Base-by-base conservation (phyloP, 1,140 invertebrate genomes). In the Pogonognathellus flavescens region DNA sequence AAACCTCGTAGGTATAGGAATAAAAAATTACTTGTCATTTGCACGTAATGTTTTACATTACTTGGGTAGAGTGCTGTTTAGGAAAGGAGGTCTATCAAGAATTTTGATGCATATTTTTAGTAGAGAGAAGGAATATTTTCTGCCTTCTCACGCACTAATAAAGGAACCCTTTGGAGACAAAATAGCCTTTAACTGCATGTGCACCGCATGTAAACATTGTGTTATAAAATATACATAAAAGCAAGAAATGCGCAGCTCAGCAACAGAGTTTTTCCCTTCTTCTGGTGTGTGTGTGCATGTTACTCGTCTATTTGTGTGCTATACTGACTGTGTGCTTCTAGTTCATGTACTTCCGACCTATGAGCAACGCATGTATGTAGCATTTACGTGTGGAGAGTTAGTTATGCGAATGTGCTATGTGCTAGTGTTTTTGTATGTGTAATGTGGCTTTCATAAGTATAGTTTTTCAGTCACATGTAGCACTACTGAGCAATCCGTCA, bases 221-320 rank as follows among this genome's bases (percentile, higher is more conserved):
- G 9, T 76, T 49, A 76, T 76, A 76, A 76, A 76, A 49, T 76
- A 76, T 76, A 76, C 70, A 76, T 76, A 31, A 76, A 76, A 41
- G 25, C 49, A 50, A 31, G 41, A 76, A 76, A 76, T 76, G 25
- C 70, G 18, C 8, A 62, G 18, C 9, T 18, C 70, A 76, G 70
- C 70, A 76, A 76, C 70, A 76, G 70, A 76, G 41, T 76, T 76
- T 76, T 50, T 57, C 53, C 53, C 14, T 70, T 70, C 25, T 49
- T 31, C 9, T 31, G 31, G 49, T 1, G 13, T 76, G 25, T 13
- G 25, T 22, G 13, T 66, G 31, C n/a, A 25, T 41, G 70, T 50
- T 49, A 49, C n/a, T 18, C 9, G 16, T 1, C 41, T 76, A 50
- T 14, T 16, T 13, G 16, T 31, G 25, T 18, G n/a, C 16, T 76